Conservation (phyloP, 2,113 vertebrate genomes). For the Otus sunia region DNA sequence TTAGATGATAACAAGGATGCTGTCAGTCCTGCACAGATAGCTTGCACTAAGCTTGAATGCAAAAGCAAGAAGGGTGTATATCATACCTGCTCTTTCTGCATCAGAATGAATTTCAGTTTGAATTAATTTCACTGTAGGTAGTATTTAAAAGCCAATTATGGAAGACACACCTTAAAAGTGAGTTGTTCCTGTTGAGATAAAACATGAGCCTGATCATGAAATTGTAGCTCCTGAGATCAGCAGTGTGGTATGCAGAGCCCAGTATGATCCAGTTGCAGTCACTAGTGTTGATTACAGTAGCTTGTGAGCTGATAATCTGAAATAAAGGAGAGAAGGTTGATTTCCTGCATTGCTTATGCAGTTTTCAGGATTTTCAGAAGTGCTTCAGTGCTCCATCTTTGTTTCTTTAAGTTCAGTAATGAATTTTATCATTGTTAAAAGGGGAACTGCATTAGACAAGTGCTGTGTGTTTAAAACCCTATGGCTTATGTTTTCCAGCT, state of each 20-base stretch:
- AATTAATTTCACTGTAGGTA: neutral
- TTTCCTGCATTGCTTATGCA: neutral
- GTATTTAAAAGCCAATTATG: neutral
- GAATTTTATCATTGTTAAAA: neutral
- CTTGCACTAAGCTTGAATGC: neutral
- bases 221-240: neutral
- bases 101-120: neutral
- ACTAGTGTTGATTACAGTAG: neutral
- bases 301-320: neutral
- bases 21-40: constrained; percentile 21
- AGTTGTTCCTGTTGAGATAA: neutral
- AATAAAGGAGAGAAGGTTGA: neutral
- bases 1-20: constrained; percentile 47
- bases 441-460: neutral
- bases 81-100: neutral
- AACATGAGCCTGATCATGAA: neutral
- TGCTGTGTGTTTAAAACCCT: neutral
- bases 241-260: neutral
- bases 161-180: neutral
- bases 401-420: neutral
- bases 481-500: neutral
- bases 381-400: neutral
- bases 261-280: neutral
- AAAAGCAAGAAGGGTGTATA: neutral
- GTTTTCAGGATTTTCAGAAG: neutral